Evolutionary conservation across 1,140 invertebrate species (phyloP).

Genomic region (Saccostrea echinata): DNA sequence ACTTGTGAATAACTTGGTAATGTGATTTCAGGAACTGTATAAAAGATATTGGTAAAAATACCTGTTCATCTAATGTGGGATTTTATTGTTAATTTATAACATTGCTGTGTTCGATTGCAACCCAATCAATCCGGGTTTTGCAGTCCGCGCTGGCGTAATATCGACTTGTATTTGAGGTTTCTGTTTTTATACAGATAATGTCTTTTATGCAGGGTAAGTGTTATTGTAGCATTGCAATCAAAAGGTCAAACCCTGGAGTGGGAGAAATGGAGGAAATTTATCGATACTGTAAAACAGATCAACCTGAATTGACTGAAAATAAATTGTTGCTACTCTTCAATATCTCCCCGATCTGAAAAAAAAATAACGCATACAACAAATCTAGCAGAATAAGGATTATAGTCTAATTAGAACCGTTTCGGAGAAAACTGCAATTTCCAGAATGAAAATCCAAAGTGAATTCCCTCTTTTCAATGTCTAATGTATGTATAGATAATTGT

Average conservation of each 20-base stretch:
- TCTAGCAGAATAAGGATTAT: no score
- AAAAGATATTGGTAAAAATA: conserved; percentile 26
- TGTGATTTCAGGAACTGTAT: background rate
- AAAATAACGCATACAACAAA: no score
- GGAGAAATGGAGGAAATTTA: background rate
- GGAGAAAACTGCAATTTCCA: no score
- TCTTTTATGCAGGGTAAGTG: conserved; percentile 28
- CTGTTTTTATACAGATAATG: conserved; percentile 25
- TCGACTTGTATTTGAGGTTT: conserved; percentile 2
- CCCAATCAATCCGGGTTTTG: conserved; percentile 5
- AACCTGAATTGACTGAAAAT: background rate
- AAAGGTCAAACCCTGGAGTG: background rate
- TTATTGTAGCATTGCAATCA: conserved; percentile 20
- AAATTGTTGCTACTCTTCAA: no score
- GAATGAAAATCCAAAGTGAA: no score
- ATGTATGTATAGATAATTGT: no score
- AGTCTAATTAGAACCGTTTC: no score
- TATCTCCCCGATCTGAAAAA: no score
- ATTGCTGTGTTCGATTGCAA: background rate
- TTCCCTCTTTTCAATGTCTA: no score
- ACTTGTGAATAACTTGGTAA: background rate
- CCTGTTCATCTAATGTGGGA: conserved; percentile 22
- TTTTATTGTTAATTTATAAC: conserved; percentile 38
- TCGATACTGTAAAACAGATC: background rate
- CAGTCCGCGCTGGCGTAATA: background rate